Percentiles rank a stretch among this genome's conserved stretches.
phyloP scores from a whole-genome alignment of 2,797 vertebrate species.

The Tapirus indicus region DNA sequence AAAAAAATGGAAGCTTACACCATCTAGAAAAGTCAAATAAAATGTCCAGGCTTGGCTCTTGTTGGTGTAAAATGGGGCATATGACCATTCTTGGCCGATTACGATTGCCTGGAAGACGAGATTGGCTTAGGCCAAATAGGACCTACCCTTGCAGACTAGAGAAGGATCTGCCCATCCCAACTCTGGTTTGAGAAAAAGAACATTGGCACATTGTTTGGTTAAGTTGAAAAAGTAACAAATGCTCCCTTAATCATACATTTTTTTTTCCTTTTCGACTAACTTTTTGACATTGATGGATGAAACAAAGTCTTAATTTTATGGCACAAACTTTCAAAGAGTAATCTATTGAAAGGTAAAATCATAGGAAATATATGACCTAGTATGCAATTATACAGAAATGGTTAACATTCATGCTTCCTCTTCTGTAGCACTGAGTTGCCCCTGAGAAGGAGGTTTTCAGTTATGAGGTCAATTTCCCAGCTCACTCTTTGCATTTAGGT shows the following conservation, averaged over 20 bases:
- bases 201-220: neutral
- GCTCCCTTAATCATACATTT: neutral
- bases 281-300: neutral
- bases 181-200: neutral
- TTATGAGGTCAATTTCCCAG: neutral
- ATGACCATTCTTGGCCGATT: neutral
- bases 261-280: neutral
- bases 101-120: neutral
- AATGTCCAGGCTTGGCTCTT: neutral
- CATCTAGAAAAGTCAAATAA: neutral
- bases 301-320: neutral
- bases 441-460: neutral
- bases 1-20: neutral
- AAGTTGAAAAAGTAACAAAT: neutral
- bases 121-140: neutral
- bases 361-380: neutral
- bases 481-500: neutral
- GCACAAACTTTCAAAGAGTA: neutral
- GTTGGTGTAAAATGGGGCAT: neutral
- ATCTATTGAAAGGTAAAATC: neutral
- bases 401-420: too few species aligned
- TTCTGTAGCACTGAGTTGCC: neutral
- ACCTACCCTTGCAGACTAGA: neutral
- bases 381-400: neutral
- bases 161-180: neutral